These are phyloP conservation scores for Parauchenoglanis punctatus DNA, from an alignment of 2,797 vertebrate genomes.

Conservation along the genomic window DNA sequence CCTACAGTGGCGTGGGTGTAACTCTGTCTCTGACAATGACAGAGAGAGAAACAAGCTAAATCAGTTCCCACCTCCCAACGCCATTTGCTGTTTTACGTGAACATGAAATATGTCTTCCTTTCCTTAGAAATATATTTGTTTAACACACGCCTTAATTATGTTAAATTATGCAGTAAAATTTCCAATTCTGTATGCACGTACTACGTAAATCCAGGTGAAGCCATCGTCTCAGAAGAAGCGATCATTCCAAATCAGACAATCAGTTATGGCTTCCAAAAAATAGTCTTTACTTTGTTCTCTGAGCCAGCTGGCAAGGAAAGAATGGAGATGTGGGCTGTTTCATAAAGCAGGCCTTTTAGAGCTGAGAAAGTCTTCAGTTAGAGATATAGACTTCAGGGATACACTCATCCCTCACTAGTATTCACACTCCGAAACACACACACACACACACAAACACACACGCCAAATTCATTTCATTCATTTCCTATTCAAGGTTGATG, in stretches of 20 bases:
- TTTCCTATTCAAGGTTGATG: not conserved
- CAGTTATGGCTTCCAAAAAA: constrained; percentile 33
- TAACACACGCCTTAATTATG: not conserved
- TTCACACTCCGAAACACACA: not conserved
- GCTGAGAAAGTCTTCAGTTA: not conserved
- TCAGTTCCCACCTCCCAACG: not conserved
- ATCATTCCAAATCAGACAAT: constrained; percentile 4
- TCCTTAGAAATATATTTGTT: not conserved
- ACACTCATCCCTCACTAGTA: not conserved
- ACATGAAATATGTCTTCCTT: not conserved
- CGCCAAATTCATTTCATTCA: not conserved
- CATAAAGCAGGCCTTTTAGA: not conserved
- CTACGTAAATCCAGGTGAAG: not conserved
- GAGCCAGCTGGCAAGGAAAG: constrained; percentile 29
- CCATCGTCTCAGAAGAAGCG: not conserved
- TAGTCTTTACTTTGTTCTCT: constrained; percentile 40
- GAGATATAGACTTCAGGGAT: not conserved
- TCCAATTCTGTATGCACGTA: not conserved
- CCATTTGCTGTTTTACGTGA: not conserved
- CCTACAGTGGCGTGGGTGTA: no score
- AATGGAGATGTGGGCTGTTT: constrained; percentile 29
- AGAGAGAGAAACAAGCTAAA: not conserved
- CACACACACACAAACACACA: not conserved
- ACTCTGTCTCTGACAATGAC: not conserved
- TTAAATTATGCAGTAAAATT: not conserved